phyloP scores from a whole-genome alignment of 2,113 vertebrate species.

The Ellobius talpinus region DNA sequence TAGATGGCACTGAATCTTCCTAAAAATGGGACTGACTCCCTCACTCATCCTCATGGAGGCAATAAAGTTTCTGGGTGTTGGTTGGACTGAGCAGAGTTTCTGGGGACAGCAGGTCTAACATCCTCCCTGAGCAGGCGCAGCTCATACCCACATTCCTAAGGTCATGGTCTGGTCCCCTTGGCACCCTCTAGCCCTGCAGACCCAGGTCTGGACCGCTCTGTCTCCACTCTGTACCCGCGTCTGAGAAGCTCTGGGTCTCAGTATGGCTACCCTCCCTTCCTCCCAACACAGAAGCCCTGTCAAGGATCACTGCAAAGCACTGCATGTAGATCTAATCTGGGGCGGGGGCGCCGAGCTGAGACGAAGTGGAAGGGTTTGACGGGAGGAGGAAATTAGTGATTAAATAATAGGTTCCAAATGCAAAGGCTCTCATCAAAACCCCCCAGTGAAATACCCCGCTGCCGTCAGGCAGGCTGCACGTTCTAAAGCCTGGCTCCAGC shows the following conservation, averaged over 20 bases:
- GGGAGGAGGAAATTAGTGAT: constrained; percentile 85
- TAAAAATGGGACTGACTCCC: background rate
- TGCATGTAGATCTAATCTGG: constrained; percentile 83
- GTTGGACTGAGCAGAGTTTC: background rate
- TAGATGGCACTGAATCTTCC: background rate
- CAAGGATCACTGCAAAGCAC: constrained; percentile 81
- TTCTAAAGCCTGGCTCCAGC: constrained; percentile 59
- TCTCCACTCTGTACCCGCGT: background rate
- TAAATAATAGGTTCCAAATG: constrained; percentile 85
- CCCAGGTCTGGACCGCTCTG: background rate
- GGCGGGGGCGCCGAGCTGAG: constrained; percentile 77
- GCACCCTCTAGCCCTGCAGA: background rate
- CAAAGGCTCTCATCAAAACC: constrained; percentile 49
- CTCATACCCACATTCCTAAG: background rate
- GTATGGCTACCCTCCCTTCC: background rate
- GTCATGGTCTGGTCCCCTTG: background rate
- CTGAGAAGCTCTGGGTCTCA: background rate
- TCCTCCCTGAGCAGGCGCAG: background rate
- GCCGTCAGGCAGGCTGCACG: constrained; percentile 66
- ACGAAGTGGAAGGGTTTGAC: constrained; percentile 79
- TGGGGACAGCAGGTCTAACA: background rate
- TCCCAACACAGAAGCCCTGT: constrained; percentile 82
- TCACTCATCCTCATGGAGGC: too few species aligned
- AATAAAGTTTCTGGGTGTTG: background rate
- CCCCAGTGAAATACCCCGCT: constrained; percentile 71